A percentile compares a stretch with the other conserved stretches of the same genome.
Evolutionary conservation across 2,113 vertebrate species (phyloP).

Genomic region (Chionomys nivalis): DNA sequence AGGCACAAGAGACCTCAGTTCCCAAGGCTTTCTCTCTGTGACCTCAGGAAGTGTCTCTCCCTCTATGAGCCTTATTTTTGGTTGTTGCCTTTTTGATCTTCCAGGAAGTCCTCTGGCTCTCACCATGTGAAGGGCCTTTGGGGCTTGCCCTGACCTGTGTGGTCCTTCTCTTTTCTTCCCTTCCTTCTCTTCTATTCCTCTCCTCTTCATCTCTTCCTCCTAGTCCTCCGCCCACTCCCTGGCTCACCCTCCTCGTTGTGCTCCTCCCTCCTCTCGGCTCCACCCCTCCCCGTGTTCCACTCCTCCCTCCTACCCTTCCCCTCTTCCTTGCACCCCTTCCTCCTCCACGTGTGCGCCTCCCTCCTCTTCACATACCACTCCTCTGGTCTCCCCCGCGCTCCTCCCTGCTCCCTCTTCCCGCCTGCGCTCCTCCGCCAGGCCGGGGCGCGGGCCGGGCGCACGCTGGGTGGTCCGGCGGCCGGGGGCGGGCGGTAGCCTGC

Average conservation of each 20-base stretch:
- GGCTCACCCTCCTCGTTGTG: neutral
- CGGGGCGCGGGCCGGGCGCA: conserved; percentile 82
- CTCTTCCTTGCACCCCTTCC: neutral
- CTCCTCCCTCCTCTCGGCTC: neutral
- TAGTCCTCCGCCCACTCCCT: neutral
- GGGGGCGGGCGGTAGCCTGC: conserved; percentile 94
- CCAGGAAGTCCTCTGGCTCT: neutral
- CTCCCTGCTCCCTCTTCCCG: neutral
- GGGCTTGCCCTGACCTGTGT: neutral
- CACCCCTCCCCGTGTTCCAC: neutral
- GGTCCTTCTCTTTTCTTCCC: neutral
- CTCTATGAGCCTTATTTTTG: conserved; percentile 23
- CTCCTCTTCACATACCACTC: neutral
- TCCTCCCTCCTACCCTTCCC: neutral
- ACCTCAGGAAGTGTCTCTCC: neutral
- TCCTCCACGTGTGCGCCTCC: neutral
- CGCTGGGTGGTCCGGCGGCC: conserved; percentile 96
- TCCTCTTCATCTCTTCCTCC: neutral
- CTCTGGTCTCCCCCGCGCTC: neutral
- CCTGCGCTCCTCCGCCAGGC: neutral
- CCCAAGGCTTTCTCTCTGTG: neutral
- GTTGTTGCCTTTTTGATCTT: neutral
- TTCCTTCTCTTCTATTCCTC: neutral
- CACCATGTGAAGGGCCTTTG: neutral
- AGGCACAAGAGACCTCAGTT: neutral